Evolutionary conservation across 2,113 vertebrate genomes (phyloP).

Genomic region (Pteronura brasiliensis): DNA sequence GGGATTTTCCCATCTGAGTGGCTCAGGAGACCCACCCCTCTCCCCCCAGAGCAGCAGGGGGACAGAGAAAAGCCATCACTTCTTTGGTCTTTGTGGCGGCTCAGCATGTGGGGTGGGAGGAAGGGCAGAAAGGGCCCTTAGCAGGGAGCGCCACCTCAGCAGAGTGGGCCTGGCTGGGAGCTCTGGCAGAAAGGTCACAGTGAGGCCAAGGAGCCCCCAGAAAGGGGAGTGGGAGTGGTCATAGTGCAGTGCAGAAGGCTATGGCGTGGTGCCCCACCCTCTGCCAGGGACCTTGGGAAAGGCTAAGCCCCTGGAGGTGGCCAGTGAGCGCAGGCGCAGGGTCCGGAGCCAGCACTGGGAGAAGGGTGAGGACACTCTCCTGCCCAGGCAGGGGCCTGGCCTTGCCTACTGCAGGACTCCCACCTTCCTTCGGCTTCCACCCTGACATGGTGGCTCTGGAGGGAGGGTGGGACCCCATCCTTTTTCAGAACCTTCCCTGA

Average conservation of each 20-base stretch:
- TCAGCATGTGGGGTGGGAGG: constrained; percentile 56
- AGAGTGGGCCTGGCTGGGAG: constrained; percentile 64
- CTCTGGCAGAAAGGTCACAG: constrained; percentile 78
- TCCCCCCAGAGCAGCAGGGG: constrained; percentile 75
- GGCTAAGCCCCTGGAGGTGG: constrained; percentile 29
- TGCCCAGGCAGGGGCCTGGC: background rate
- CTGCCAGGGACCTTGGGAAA: constrained; percentile 31
- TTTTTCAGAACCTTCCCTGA: constrained; percentile 50
- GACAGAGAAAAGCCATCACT: constrained; percentile 74
- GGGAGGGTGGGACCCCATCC: background rate
- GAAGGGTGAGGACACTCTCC: background rate
- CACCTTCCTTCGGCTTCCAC: background rate
- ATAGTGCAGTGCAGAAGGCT: background rate
- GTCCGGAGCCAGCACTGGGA: background rate
- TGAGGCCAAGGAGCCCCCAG: constrained; percentile 72
- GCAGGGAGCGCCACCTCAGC: constrained; percentile 56
- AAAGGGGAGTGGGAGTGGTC: constrained; percentile 36
- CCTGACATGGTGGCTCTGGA: background rate
- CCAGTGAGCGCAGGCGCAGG: background rate
- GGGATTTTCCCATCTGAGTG: constrained; percentile 51
- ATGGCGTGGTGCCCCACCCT: background rate
- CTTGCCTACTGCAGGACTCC: background rate
- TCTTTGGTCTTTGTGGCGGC: constrained; percentile 79
- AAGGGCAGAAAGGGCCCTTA: constrained; percentile 54
- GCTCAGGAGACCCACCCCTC: constrained; percentile 44